Base-by-base conservation (phyloP, 1,140 invertebrate genomes). In the Lethrus apterus region DNA sequence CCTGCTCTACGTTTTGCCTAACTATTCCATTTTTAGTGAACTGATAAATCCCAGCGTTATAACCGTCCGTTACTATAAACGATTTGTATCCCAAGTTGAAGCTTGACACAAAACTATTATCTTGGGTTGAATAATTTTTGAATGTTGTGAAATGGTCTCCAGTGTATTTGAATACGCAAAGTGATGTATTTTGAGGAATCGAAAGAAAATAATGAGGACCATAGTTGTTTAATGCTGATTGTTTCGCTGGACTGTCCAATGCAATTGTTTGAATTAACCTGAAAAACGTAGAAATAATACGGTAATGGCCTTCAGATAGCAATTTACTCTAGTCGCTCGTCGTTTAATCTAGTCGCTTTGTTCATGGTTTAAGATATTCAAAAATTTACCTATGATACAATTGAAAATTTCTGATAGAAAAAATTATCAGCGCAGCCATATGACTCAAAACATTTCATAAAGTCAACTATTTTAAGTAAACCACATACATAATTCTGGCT, bases 11-110 rank as follows among this genome's bases (percentile, higher is more conserved):
- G 10, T 46, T 34, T n/a, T 59, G 33, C 41, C 66, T 63, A 1
- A 65, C 59, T 0, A 66, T 17, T 9, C 59, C 66, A 11, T 62
- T 58, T 44, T 62, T 55, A 19, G 55, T 62, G 2, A 74, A 65
- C 33, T 59, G 59, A 14, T 68, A 63, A 8, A 74, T 72, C 23
- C 66, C 61, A 5, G 70, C 62, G 2, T 54, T 46, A 0, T 52
- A 36, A 1, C 71, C 71, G 44, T 65, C 63, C 31, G 71, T 42
- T 1, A 69, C 67, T 20, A 74, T 46, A 50, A 70, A 74, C 5
- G 63, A 64, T 48, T 65, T 62, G 4, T 66, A 68, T 4, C 63
- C 35, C 0, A 62, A 51, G 31, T 45, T 24, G 11, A 51, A 9
- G 24, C 50, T 54, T 7, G 15, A 45, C 2, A 64, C 30, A 10